These are phyloP conservation scores for Nothobranchius furzeri DNA, from an alignment of 2,113 vertebrate genomes.

Conservation along the genomic window DNA sequence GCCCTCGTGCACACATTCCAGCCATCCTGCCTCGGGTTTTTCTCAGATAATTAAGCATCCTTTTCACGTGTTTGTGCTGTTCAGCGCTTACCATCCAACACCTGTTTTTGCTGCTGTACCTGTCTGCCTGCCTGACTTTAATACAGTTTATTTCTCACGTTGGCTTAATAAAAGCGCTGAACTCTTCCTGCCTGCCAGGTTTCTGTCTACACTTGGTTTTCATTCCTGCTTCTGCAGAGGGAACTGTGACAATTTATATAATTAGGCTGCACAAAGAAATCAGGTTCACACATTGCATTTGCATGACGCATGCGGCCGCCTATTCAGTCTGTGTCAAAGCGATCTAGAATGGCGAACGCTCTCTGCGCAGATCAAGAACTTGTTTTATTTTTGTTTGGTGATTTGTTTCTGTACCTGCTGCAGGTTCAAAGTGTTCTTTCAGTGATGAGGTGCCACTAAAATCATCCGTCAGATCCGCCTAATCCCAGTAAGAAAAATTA, in stretches of 20 bases:
- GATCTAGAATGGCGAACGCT: neutral
- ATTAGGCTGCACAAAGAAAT: constrained; percentile 30
- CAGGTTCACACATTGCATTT: constrained; percentile 21
- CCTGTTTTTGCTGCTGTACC: constrained; percentile 7
- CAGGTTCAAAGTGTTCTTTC: neutral
- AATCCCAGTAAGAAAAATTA: neutral
- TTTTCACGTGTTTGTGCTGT: neutral
- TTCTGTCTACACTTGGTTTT: constrained; percentile 4
- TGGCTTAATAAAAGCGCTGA: neutral
- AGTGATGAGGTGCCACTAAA: neutral
- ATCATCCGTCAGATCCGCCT: neutral
- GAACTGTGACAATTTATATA: constrained; percentile 36
- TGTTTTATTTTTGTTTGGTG: neutral
- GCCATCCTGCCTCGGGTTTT: neutral
- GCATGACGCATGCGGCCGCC: neutral
- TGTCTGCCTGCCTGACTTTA: neutral
- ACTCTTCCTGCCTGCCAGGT: constrained; percentile 3
- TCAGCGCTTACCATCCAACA: neutral
- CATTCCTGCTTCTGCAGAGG: neutral
- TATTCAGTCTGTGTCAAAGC: neutral
- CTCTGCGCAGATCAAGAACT: neutral
- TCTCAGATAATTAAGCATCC: neutral
- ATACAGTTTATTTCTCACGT: neutral
- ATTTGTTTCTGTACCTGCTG: neutral
- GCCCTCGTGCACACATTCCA: neutral